These are phyloP conservation scores for Peromyscus nudipes DNA, from an alignment of 2,797 vertebrate genomes.

Conservation along the genomic window DNA sequence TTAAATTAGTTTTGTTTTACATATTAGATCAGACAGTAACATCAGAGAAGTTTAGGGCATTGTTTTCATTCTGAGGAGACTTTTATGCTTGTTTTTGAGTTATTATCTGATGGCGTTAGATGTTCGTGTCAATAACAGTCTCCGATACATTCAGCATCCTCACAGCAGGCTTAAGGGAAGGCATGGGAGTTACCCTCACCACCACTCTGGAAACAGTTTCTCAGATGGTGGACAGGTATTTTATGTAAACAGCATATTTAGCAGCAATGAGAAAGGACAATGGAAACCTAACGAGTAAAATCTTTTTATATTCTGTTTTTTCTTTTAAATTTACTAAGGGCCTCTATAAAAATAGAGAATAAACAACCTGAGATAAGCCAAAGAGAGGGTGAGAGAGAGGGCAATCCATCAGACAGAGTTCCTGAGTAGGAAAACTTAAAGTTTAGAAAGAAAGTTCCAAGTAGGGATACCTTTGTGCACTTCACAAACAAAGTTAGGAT, in stretches of 20 bases:
- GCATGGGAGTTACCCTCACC: background rate
- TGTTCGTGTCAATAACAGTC: background rate
- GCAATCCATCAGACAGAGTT: background rate
- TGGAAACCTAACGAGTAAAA: background rate
- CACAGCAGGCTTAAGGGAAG: background rate
- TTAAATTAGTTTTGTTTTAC: conserved; percentile 55
- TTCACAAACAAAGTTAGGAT: background rate
- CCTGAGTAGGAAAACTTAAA: background rate
- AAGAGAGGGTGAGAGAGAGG: background rate
- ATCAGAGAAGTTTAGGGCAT: background rate
- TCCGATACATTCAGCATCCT: background rate
- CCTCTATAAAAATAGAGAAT: background rate
- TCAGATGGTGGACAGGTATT: background rate
- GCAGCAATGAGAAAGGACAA: background rate
- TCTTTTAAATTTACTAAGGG: background rate
- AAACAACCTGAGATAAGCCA: background rate
- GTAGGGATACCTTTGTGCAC: background rate
- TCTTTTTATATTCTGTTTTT: background rate
- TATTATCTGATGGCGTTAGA: background rate
- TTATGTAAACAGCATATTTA: background rate
- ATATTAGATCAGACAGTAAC: conserved; percentile 35
- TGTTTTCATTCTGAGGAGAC: conserved; percentile 21
- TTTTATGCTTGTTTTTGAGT: background rate
- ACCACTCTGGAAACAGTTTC: background rate
- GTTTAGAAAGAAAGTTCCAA: background rate